phyloP scores from a whole-genome alignment of 2,797 vertebrate genomes.

The Synanceia verrucosa region DNA sequence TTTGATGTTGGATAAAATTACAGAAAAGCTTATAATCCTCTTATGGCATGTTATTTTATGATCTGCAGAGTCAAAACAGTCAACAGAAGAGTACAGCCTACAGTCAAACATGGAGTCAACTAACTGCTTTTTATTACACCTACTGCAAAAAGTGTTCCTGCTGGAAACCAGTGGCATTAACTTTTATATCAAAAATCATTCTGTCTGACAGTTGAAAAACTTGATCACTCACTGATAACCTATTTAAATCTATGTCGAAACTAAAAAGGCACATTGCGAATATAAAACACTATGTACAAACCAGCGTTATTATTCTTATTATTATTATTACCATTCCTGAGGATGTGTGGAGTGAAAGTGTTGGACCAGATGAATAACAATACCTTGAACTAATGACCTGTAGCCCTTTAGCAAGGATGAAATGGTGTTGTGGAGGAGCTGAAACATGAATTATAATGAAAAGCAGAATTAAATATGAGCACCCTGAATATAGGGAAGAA shows the following conservation, averaged over 20 bases:
- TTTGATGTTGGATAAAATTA: constrained; percentile 15
- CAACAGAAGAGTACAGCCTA: neutral
- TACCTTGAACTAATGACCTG: constrained; percentile 7
- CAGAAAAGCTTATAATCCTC: constrained; percentile 25
- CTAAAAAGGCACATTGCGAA: neutral
- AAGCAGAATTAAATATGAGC: constrained; percentile 8
- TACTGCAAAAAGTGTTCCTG: neutral
- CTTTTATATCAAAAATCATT: neutral
- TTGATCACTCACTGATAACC: neutral
- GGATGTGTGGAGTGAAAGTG: neutral
- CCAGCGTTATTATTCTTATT: neutral
- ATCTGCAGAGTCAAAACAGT: constrained; percentile 8
- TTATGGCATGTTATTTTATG: constrained; percentile 9
- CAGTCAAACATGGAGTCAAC: neutral
- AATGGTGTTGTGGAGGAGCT: neutral
- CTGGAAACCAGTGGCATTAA: neutral
- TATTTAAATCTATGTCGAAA: neutral
- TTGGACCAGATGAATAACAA: constrained; percentile 22
- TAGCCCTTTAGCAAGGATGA: neutral
- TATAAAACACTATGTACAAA: neutral
- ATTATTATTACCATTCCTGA: constrained; percentile 9
- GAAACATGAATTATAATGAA: constrained; percentile 39
- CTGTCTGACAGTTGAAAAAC: neutral
- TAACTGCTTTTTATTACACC: too few species aligned
- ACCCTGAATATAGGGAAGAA: neutral